Evolutionary conservation across 2,888 invertebrate genomes (phyloP).

Genomic region (Aphrophora alni): DNA sequence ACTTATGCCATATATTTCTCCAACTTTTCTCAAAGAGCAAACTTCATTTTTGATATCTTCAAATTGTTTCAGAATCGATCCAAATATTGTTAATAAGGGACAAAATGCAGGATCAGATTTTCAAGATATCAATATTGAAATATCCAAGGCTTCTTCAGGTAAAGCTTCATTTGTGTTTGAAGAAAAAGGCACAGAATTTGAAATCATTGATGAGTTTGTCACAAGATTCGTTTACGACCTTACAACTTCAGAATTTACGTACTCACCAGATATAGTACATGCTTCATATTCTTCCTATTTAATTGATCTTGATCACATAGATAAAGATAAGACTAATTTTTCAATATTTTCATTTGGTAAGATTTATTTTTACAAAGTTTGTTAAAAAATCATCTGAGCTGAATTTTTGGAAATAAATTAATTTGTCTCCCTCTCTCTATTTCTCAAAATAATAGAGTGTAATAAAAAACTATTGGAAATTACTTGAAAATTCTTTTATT

Average conservation of each 20-base stretch:
- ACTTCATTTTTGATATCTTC: too few relatives aligned
- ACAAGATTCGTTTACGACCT: background rate
- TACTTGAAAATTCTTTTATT: too few relatives aligned
- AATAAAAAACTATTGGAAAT: too few relatives aligned
- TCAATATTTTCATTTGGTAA: background rate
- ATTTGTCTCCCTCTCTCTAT: too few relatives aligned
- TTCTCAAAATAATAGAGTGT: too few relatives aligned
- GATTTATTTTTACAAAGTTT: background rate
- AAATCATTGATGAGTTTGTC: background rate
- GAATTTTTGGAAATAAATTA: too few relatives aligned
- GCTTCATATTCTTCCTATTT: background rate
- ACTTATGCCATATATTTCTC: too few relatives aligned
- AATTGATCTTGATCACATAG: background rate
- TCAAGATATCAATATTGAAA: background rate
- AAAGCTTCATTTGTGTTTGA: background rate
- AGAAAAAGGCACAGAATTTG: background rate
- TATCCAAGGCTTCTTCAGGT: background rate
- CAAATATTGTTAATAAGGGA: background rate
- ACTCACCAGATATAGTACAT: background rate
- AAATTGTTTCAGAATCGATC: background rate
- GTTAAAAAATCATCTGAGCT: too few relatives aligned
- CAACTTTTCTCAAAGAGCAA: too few relatives aligned
- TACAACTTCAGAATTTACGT: background rate
- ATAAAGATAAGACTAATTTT: background rate
- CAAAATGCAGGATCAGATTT: background rate